Conservation (phyloP, 2,888 invertebrate species). For the Pachycephus smyrnensis region DNA sequence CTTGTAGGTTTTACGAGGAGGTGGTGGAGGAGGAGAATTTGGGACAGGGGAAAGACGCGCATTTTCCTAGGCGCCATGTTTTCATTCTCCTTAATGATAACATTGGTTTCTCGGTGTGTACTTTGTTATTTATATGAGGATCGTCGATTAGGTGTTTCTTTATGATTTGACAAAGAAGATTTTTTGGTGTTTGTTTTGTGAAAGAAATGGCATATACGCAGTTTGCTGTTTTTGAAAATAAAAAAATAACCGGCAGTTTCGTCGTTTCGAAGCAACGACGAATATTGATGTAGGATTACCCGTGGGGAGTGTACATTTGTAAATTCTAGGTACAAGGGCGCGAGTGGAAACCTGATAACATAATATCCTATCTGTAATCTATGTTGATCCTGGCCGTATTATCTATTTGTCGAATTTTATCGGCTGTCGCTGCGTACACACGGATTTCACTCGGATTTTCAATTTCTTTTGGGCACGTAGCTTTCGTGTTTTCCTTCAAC, state of each 20-base stretch:
- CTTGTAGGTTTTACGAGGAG: background rate
- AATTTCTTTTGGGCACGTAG: background rate
- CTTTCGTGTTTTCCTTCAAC: background rate
- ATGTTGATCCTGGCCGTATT: background rate
- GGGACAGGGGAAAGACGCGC: background rate
- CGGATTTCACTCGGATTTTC: no score
- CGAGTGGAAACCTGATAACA: background rate
- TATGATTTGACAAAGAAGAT: background rate
- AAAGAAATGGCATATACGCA: background rate
- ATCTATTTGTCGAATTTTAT: background rate
- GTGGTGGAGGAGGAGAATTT: background rate
- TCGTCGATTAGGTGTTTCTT: background rate
- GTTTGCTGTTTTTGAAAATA: background rate
- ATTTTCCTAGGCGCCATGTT: background rate
- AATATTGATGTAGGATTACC: background rate
- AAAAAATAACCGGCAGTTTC: background rate
- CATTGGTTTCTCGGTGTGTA: background rate
- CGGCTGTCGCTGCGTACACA: background rate
- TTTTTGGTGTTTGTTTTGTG: background rate
- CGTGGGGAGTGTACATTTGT: background rate
- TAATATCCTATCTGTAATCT: background rate
- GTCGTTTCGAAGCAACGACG: background rate
- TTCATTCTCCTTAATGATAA: background rate
- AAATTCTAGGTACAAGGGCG: background rate
- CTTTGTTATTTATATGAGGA: background rate